Base-by-base conservation (phyloP, 2,113 vertebrate genomes). In the Ailurus styani region DNA sequence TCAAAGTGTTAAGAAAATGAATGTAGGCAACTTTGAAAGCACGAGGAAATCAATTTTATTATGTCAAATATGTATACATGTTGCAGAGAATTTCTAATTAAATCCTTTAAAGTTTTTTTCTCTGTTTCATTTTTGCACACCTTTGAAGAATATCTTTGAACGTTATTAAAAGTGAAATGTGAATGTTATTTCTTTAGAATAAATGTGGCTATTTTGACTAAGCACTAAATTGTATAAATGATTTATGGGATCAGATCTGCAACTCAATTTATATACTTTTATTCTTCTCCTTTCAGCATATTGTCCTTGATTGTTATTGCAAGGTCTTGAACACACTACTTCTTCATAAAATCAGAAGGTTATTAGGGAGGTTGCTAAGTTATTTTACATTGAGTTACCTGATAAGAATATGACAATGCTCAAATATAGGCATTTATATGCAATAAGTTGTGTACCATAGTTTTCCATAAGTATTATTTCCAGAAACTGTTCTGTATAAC, bases 11-110 rank as follows among this genome's bases (percentile, higher is more conserved):
- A 42, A 57, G 95, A 75, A 91, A 96, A 88, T 72, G 27, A 37
- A 92, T 93, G 52, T 31, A 45, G 52, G 47, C 62, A 73, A 97
- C 95, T 81, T 85, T 86, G 68, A 93, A 98, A 97, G 29, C 60
- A 92, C 1, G 62, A 95, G 86, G n/a, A 42, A 97, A 96, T 97
- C 95, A 96, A 85, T 97, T 93, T 95, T 98, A 89, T 89, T 55
- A 75, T 7, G 4, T 96, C 52, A 91, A 98, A 50, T 7, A 60
- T 64, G 47, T 95, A 64, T 37, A 57, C 27, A 93, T 60, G 37
- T 57, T 85, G 4, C 52, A 88, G 25, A 91, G 60, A 90, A 95
- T 95, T 83, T 97, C 78, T 86, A 93, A 77, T 93, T 91, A 94
- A 10, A 87, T 91, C 45, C 50, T 96, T 96, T 96, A 52, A 95